Base-by-base conservation (phyloP, 2,888 invertebrate genomes). In the Mythimna pallens region DNA sequence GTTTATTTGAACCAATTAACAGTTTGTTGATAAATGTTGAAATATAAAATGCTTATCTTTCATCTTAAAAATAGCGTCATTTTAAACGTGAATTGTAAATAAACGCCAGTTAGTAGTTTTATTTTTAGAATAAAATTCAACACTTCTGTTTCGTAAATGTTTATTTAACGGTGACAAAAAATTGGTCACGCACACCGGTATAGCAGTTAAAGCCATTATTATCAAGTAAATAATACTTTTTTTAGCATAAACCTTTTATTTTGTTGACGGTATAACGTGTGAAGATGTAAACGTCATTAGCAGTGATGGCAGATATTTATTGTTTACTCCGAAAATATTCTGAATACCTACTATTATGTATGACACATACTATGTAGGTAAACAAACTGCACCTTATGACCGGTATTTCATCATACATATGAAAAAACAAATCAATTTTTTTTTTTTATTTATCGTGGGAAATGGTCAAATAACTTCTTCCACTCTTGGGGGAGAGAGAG, bases 121-220 rank as follows among this genome's bases (percentile, higher is more conserved):
- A 17, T 40, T 50, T 76, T 81, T 58, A 17, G 12, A 54, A 63
- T 10, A 4, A 12, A 43, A 40, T 63, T 17, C 58, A 62, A 22
- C 65, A 78, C 54, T 58, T 78, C 25, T 25, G 36, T 2, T 25
- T n/a, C 3, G n/a, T 36, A 6, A 65, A 65, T 65, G 22, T 77
- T 77, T 65, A 47, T 54, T 50, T 59, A 78, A 59, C 58, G 40
- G 55, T 14, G 14, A 6, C 20, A 59, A 81, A 63, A 62, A 65
- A 50, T 25, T 62, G 57, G 47, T 55, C 58, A 65, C 14, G 25
- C 34, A 54, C 40, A 63, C 71, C 2, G 8, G 47, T 36, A 52
- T n/a, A 52, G 50, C n/a, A 8, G 50, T 52, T 52, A 34, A 10
- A 36, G 30, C 57, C 10, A 50, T 55, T 50, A 20, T 47, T 43